Percentiles rank a stretch among this genome's conserved stretches.
Evolutionary conservation across 2,888 invertebrate species (phyloP).

Genomic region (Parascotia fuliginaria): DNA sequence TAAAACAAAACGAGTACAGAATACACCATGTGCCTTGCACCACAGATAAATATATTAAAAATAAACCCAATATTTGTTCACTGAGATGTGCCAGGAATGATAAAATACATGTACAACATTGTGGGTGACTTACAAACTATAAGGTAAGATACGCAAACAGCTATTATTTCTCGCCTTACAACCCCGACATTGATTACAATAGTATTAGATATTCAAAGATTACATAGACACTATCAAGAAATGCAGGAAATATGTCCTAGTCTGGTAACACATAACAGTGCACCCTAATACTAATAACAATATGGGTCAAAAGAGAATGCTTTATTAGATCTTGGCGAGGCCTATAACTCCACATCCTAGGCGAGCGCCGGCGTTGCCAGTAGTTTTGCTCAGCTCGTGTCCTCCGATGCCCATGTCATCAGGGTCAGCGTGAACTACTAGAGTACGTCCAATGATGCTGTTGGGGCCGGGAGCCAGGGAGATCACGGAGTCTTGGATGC

Average conservation of each 20-base stretch:
- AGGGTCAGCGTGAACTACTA: conserved; percentile 96
- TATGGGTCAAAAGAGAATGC: conserved; percentile 19
- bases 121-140: conserved; percentile 43
- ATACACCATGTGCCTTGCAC: conserved; percentile 56
- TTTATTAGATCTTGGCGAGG: conserved; percentile 69
- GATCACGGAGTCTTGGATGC: conserved; percentile 72
- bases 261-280: not conserved
- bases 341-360: conserved; percentile 96
- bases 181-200: conserved; percentile 13
- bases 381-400: conserved; percentile 95
- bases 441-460: conserved; percentile 93
- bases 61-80: conserved; percentile 47
- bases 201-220: conserved; percentile 24
- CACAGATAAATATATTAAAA: conserved; percentile 48
- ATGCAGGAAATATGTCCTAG: not conserved
- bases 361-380: conserved; percentile 97
- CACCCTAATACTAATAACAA: conserved; percentile 26
- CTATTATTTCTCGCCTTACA: conserved; percentile 7
- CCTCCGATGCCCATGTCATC: conserved; percentile 98
- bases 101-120: conserved; percentile 41
- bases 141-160: conserved; percentile 1
- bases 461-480: conserved; percentile 85
- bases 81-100: conserved; percentile 54
- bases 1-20: conserved; percentile 51
- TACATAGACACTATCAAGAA: not conserved